Evolutionary conservation across 2,113 vertebrate genomes (phyloP), one percentile per base, ranked within the genome.

Genomic region (Himantopus leucocephalus): DNA sequence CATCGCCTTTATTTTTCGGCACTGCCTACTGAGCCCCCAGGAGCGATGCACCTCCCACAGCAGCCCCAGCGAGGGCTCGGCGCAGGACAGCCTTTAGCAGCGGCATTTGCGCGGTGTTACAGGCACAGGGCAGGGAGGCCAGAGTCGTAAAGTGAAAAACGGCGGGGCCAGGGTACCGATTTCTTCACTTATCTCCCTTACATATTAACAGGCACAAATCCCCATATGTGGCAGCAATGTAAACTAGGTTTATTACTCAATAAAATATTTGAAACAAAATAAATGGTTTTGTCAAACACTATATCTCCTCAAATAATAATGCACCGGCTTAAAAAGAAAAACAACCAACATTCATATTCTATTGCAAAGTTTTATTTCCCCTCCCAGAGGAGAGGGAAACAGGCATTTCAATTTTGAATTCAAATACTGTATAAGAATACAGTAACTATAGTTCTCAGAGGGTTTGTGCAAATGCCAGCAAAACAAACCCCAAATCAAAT

Each of bases 391-490:
- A 92, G 81, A 92, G 68, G 85, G 79, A 91, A 94, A 53, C 24
- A 14, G 68, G 82, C 96, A 64, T 91, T 95, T 86, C 92, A n/a
- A 93, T 96, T 96, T 64, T 32, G 96, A 98, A 98, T 98, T 96
- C 97, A 97, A 95, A 97, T 90, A 97, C 97, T 97, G 97, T 96
- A 96, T 67, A 74, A 91, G 95, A 92, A 97, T 97, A 98, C 97
- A 97, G 98, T 98, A 98, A 97, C 98, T 92, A 88, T 62, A 24
- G 95, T 98, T 98, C 98, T 98, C 98, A 45, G 89, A 98, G 98
- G 97, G 97, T 97, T 98, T 98, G 97, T 94, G 95, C 93, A 97
- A 98, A 98, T 98, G 97, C 96, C 98, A 98, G 95, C 96, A 96
- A 97, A 98, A 94, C 96, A 96, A 98, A 95, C 76, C 94, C 92